Base-by-base conservation (phyloP, 2,797 vertebrate species). In the Gallinago solitaria region DNA sequence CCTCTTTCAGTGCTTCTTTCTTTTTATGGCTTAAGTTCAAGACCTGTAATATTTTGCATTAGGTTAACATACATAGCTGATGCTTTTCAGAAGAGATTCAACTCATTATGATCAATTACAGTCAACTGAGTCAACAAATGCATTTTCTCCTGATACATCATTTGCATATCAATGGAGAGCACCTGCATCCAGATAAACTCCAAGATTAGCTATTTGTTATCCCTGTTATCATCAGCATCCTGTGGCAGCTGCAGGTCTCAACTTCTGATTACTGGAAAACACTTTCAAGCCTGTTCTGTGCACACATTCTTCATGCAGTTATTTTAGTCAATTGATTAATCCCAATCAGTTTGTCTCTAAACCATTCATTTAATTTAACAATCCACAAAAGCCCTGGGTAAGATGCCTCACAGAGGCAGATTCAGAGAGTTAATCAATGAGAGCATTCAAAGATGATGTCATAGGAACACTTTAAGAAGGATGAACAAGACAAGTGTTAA, bases 401-500 rank as follows among this genome's bases (percentile, higher is more conserved):
- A 91, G 80, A 64, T 80, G 56, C 67, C 59, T 79, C 33, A 27
- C 32, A 79, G 75, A 92, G 90, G 71, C 79, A 76, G 91, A 87
- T 89, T 94, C 74, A 39, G 80, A 73, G 48, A 84, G 61, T 87
- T 87, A 95, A 90, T 91, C 84, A 68, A 74, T 88, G 88, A 68
- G 63, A 61, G 83, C 70, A 74, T 87, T 74, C 74, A 87, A 70
- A 94, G 88, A 69, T 95, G 94, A 97, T 94, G 95, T 93, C 94
- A 96, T 87, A 92, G 68, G 71, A 87, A 84, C 74, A 85, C 88
- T 95, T 88, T 93, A 92, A 91, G 86, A 93, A 89, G 90, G 75
- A 96, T 96, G 91, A 97, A 93, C 53, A 92, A 95, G 48, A 90
- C 83, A 97, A 82, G 50, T 75, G 69, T 91, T 91, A 92, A 92